Conservation (phyloP, 2,113 vertebrate genomes). For the Caretta caretta region DNA sequence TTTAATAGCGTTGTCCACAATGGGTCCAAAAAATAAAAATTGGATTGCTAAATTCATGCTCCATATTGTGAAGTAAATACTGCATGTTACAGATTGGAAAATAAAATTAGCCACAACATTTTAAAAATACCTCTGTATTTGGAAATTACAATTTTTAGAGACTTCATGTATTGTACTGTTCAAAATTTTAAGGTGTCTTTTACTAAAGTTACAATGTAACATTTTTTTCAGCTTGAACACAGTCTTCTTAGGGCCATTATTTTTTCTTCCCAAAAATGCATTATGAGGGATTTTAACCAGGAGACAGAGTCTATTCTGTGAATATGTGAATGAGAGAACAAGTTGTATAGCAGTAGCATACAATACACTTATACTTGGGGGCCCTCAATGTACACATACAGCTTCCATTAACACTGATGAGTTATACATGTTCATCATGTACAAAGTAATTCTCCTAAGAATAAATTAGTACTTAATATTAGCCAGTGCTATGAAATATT, state of each 20-base stretch:
- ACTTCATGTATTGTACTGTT: neutral
- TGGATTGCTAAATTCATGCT: neutral
- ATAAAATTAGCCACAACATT: neutral
- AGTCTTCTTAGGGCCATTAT: neutral
- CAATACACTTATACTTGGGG: neutral
- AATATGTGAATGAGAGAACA: neutral
- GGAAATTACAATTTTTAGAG: rapidly evolving
- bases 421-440: neutral
- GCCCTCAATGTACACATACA: neutral
- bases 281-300: neutral
- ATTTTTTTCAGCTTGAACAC: neutral
- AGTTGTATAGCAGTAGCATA: neutral
- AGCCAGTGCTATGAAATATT: neutral
- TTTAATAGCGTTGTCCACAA: neutral
- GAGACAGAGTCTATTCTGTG: neutral
- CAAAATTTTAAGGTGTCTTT: neutral
- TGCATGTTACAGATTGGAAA: neutral
- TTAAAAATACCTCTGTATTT: neutral
- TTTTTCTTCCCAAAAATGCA: neutral
- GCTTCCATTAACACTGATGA: neutral
- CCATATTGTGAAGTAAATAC: neutral
- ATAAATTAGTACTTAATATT: neutral
- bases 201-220: neutral
- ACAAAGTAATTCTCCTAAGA: neutral
- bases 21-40: neutral